These are phyloP conservation scores for Boloria selene DNA, from an alignment of 2,888 invertebrate species.

Conservation along the genomic window DNA sequence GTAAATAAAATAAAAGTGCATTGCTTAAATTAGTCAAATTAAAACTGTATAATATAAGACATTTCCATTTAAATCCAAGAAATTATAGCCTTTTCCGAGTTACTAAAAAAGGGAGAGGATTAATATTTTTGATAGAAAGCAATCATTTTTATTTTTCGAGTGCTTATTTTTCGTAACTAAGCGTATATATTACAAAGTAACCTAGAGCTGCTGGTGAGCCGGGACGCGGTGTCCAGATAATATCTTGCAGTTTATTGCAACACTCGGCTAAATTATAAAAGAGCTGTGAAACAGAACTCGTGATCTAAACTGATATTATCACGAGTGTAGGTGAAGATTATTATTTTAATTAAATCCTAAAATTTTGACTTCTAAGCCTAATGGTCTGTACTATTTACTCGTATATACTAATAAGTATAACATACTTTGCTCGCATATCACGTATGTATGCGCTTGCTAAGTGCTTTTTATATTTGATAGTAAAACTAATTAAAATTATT, in stretches of 20 bases:
- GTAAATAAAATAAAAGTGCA: too few species aligned
- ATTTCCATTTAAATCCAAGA: too few species aligned
- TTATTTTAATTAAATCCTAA: conserved; percentile 16
- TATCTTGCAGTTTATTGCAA: conserved; percentile 39
- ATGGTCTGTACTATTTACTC: not conserved
- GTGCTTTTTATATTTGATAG: too few species aligned
- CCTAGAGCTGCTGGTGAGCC: conserved; percentile 32
- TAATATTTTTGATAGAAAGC: not conserved
- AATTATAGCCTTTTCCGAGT: too few species aligned
- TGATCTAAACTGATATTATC: conserved; percentile 30
- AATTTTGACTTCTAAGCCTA: not conserved
- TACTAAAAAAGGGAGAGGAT: too few species aligned
- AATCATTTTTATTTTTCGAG: not conserved
- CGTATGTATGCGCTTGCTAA: too few species aligned
- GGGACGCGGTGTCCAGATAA: conserved; percentile 36
- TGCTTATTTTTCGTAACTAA: not conserved
- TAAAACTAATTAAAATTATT: too few species aligned
- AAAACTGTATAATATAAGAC: too few species aligned
- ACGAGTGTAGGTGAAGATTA: conserved; percentile 14
- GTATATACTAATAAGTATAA: too few species aligned
- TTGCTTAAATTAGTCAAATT: too few species aligned
- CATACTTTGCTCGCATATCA: too few species aligned
- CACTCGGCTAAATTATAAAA: conserved; percentile 38
- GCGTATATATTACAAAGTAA: conserved; percentile 13
- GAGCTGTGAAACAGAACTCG: conserved; percentile 29